Evolutionary conservation across 1,140 invertebrate species (phyloP).

Genomic region (Bombus turneri): DNA sequence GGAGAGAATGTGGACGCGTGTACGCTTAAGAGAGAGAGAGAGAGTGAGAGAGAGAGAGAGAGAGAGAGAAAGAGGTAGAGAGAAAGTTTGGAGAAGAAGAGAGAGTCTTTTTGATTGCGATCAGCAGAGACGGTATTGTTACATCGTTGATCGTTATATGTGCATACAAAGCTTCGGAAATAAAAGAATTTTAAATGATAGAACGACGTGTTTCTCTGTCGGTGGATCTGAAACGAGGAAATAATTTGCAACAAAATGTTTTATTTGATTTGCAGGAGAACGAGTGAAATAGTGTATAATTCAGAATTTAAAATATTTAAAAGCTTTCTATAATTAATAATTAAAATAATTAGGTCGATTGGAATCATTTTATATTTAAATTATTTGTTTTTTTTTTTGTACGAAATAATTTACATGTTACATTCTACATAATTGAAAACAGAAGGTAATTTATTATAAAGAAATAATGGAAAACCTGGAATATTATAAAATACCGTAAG

Average conservation of each 20-base stretch:
- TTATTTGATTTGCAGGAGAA: background rate
- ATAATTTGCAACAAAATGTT: background rate
- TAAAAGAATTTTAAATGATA: constrained; percentile 56
- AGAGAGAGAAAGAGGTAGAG: constrained; percentile 16
- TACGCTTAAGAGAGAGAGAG: background rate
- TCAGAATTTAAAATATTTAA: background rate
- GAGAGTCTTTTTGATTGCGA: constrained; percentile 26
- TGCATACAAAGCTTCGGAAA: constrained; percentile 64
- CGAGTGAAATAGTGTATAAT: background rate
- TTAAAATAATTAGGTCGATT: too few relatives aligned
- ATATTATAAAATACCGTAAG: background rate
- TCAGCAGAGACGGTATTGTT: constrained; percentile 58
- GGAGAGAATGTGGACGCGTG: constrained; percentile 7
- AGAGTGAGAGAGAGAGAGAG: too few relatives aligned
- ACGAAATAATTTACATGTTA: too few relatives aligned
- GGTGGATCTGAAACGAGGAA: background rate
- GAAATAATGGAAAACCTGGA: too few relatives aligned
- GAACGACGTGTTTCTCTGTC: background rate
- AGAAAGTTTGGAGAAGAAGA: background rate
- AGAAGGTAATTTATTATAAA: background rate
- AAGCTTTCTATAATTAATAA: too few relatives aligned
- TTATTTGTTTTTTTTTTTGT: too few relatives aligned
- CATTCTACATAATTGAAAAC: background rate
- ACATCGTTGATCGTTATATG: constrained; percentile 64
- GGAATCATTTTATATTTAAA: too few relatives aligned